These are phyloP conservation scores for Drosophila diplacantha DNA, from an alignment of 2,888 invertebrate genomes.

Conservation along the genomic window DNA sequence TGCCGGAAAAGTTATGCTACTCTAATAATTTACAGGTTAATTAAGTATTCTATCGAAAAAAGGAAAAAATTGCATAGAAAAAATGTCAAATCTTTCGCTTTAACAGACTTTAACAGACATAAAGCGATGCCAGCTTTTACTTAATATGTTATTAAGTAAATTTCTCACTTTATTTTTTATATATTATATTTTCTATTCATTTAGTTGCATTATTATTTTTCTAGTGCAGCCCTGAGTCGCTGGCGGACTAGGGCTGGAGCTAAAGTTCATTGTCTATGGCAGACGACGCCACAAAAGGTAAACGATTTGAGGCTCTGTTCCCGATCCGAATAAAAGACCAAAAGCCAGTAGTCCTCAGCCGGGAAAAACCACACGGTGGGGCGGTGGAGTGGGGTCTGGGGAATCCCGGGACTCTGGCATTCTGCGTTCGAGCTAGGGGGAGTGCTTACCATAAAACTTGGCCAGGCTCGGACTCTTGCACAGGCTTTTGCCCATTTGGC, in stretches of 20 bases:
- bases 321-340: slow-evolving; percentile 40
- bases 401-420: neutral
- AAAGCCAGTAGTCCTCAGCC: slow-evolving; percentile 39
- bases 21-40: neutral
- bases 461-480: slow-evolving; percentile 33
- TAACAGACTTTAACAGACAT: neutral
- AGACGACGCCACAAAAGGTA: slow-evolving; percentile 55
- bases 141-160: neutral
- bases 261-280: slow-evolving; percentile 59
- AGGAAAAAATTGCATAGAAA: neutral
- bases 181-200: neutral
- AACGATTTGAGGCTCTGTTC: slow-evolving; percentile 49
- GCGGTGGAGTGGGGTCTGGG: neutral
- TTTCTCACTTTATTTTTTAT: neutral
- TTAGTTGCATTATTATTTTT: neutral
- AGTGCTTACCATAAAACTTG: slow-evolving; percentile 60
- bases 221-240: slow-evolving; percentile 8
- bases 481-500: slow-evolving; percentile 37
- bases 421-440: slow-evolving; percentile 2
- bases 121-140: neutral
- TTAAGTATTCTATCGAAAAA: too few relatives aligned
- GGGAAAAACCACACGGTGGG: slow-evolving; percentile 22
- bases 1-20: neutral
- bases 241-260: slow-evolving; percentile 7
- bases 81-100: too few relatives aligned